A percentile compares a stretch with the other conserved stretches of the same genome.
These are phyloP conservation scores for Oscheius sp. DNA, from an alignment of 2,888 invertebrate genomes.

Conservation along the genomic window DNA sequence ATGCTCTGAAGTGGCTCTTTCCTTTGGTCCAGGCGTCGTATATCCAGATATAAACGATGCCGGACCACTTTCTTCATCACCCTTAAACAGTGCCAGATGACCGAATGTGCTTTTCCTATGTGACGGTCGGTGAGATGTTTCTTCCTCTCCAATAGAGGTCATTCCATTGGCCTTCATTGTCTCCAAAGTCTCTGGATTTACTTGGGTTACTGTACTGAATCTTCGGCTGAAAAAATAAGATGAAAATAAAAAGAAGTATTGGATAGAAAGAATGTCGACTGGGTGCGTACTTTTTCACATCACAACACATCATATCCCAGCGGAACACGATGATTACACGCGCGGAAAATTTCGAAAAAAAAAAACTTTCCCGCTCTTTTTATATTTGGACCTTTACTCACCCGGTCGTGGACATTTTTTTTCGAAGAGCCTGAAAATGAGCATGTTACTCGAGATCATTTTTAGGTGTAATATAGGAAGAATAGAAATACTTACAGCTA, in stretches of 20 bases:
- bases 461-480: not conserved
- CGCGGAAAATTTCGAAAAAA: not conserved
- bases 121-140: not conserved
- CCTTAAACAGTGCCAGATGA: conserved; percentile 67
- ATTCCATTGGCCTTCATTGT: conserved; percentile 27
- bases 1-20: conserved; percentile 63
- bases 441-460: not conserved
- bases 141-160: conserved; percentile 15
- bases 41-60: conserved; percentile 66
- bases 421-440: conserved; percentile 8
- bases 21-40: conserved; percentile 69
- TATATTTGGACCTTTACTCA: not conserved
- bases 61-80: conserved; percentile 48
- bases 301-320: conserved; percentile 24
- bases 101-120: conserved; percentile 60
- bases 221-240: conserved; percentile 61
- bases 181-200: conserved; percentile 60
- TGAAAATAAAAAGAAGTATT: too few species aligned
- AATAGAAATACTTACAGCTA: conserved; percentile 18
- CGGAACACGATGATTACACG: conserved; percentile 25
- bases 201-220: conserved; percentile 66
- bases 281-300: conserved; percentile 26
- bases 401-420: conserved; percentile 9
- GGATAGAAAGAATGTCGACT: not conserved
- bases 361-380: not conserved